Evolutionary conservation across 2,888 invertebrate species (phyloP), one percentile per base, ranked within the genome.

Genomic region (Eurois occulta): DNA sequence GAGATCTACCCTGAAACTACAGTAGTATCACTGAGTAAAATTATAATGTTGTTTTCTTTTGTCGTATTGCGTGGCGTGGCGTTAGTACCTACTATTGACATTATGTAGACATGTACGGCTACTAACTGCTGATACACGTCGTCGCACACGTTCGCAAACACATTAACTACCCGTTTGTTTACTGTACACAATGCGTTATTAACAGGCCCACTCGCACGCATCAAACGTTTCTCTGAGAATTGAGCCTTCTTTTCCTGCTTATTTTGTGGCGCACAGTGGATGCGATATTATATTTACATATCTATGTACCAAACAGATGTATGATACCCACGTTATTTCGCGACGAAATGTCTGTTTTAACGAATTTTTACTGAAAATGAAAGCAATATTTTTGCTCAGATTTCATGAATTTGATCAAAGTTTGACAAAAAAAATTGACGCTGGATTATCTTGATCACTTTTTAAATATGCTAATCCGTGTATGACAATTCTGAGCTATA

Each of bases 91-190:
- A 67, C 11, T 41, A 52, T 43, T 64, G n/a, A 11, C 35, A 48
- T 77, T 46, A 81, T 41, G 41, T 18, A 71, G 24, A 83, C 52
- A 60, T 78, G 78, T 48, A 84, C 41, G 55, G 28, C 60, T 62
- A 55, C 52, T 71, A 55, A 79, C 62, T 78, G 60, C 67, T 62
- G 55, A 55, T 68, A 69, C 41, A 84, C 38, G 24, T 32, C 55
- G 58, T 6, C 46, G 32, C 66, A 38, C 83, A 80, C 52, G 60
- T 78, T 67, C 21, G 55, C 70, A 43, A 83, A 60, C 80, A 67
- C 71, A 69, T 69, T 69, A 72, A 46, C 60, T 60, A n/a, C 13
- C 66, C 62, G n/a, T 64, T 84, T 84, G 62, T 84, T 79, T 35
- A 72, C 46, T 62, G 16, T 67, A 72, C n/a, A 81, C 72, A 72